Base-by-base conservation (phyloP, 1,140 invertebrate genomes). In the Conopomorpha cramerella region DNA sequence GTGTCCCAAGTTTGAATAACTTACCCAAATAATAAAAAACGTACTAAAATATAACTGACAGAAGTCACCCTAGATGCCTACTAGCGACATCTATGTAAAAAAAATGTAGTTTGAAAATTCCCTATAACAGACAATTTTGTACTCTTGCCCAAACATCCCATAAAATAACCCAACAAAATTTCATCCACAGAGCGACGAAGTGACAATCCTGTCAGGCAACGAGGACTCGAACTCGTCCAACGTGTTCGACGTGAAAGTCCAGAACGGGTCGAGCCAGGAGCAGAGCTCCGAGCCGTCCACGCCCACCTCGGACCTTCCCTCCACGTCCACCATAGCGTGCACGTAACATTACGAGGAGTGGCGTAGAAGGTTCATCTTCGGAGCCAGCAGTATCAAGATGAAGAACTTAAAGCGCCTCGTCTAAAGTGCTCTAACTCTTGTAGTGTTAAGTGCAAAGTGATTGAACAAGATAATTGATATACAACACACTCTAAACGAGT, bases 221-320 rank as follows among this genome's bases (percentile, higher is more conserved):
- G 70, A 76, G 17, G 70, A 76, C 45, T 76, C 70, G n/a, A 76
- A 76, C 51, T 76, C 67, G 6, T 76, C 70, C 0, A 65, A 68
- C 34, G 34, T 70, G 36, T 67, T 53, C 36, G 67, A 70, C 31
- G 64, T 68, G 16, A 67, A 64, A 41, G 8, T 66, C 1, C 59
- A 57, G 30, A 63, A 61, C 27, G 62, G 1, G 25, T 30, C 25
- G 38, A 13, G 45, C 39, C 38, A n/a, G 17, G 13, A 14, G 30
- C 40, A 8, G 23, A 18, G 7, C 36, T 41, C 6, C 29, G 48
- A 0, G n/a, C 44, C n/a, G 31, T 43, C n/a, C 46, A 51, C 32
- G 48, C 23, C 44, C 1, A 17, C 18, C n/a, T 13, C 32, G 19
- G 11, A 16, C 3, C 32, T 11, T 10, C 16, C 31, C 16, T 14